Conservation (phyloP, 2,113 vertebrate genomes). For the Fregetta grallaria region DNA sequence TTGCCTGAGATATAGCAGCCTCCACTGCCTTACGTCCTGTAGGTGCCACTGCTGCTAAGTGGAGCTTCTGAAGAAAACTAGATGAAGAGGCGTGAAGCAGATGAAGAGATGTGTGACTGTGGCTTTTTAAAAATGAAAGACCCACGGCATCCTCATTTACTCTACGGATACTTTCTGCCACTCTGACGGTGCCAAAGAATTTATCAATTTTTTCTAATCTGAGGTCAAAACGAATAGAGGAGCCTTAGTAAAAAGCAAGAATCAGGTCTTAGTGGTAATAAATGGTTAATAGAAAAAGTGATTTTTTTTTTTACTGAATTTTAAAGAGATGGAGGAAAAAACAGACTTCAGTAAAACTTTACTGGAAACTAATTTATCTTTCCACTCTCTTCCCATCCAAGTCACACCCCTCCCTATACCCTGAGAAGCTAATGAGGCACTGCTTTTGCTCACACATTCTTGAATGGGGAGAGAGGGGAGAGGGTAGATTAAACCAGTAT, state of each 20-base stretch:
- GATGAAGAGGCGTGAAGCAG: slow-evolving; percentile 13
- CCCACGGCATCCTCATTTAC: not conserved
- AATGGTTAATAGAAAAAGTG: not conserved
- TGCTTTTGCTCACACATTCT: not conserved
- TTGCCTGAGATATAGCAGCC: slow-evolving; percentile 24
- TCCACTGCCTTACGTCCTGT: slow-evolving; percentile 56
- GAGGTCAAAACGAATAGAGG: not conserved
- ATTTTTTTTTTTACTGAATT: not conserved
- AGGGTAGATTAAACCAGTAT: not conserved
- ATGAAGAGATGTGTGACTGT: not conserved
- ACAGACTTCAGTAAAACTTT: not conserved
- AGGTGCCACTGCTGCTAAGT: slow-evolving; percentile 67
- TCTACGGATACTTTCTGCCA: not conserved
- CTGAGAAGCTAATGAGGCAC: not conserved
- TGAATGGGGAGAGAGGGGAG: not conserved
- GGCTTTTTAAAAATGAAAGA: slow-evolving; percentile 22
- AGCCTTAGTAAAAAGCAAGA: not conserved
- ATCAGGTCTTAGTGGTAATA: not conserved
- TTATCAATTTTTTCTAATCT: not conserved
- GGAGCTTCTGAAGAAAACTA: slow-evolving; percentile 40
- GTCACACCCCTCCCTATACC: not conserved
- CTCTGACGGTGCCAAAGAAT: not conserved
- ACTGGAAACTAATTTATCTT: not conserved
- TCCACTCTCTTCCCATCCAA: not conserved
- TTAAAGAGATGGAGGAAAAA: not conserved